Evolutionary conservation across 2,888 invertebrate species (phyloP), one percentile per base, ranked within the genome.

Genomic region (Rhamnusium bicolor): DNA sequence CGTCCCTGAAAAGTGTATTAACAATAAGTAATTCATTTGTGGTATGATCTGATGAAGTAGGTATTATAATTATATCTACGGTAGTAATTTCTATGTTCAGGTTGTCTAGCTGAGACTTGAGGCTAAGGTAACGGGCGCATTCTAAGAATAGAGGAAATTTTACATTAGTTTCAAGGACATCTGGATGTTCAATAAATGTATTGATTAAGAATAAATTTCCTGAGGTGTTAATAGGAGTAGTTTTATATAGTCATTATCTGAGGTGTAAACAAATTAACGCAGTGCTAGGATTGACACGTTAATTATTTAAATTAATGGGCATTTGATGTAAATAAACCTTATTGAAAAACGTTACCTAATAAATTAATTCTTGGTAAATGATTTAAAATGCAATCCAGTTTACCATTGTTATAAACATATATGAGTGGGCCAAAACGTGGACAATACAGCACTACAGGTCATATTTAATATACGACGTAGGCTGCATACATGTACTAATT

Each of bases 1-100:
- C 90, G 88, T 61, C 90, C 93, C 90, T 87, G 72, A 6, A 74
- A 60, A 69, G n/a, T n/a, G n/a, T n/a, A n/a, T n/a, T n/a, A n/a
- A n/a, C n/a, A n/a, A n/a, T n/a, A n/a, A n/a, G n/a, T n/a, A n/a
- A n/a, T n/a, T n/a, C n/a, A n/a, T n/a, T n/a, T n/a, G n/a, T n/a
- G n/a, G n/a, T n/a, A n/a, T n/a, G n/a, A n/a, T n/a, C n/a, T n/a
- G n/a, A n/a, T n/a, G n/a, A n/a, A n/a, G n/a, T n/a, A n/a, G n/a
- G n/a, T n/a, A n/a, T n/a, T n/a, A n/a, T n/a, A n/a, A n/a, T n/a
- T n/a, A n/a, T n/a, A n/a, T n/a, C n/a, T n/a, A n/a, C n/a, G n/a
- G n/a, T n/a, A n/a, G n/a, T n/a, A n/a, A n/a, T n/a, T n/a, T n/a
- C n/a, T n/a, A n/a, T n/a, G n/a, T n/a, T n/a, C n/a, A n/a, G n/a